A percentile compares a stretch with the other conserved stretches of the same genome.
Conservation (phyloP, 2,888 invertebrate genomes). For the Himalopsyche tibetana region DNA sequence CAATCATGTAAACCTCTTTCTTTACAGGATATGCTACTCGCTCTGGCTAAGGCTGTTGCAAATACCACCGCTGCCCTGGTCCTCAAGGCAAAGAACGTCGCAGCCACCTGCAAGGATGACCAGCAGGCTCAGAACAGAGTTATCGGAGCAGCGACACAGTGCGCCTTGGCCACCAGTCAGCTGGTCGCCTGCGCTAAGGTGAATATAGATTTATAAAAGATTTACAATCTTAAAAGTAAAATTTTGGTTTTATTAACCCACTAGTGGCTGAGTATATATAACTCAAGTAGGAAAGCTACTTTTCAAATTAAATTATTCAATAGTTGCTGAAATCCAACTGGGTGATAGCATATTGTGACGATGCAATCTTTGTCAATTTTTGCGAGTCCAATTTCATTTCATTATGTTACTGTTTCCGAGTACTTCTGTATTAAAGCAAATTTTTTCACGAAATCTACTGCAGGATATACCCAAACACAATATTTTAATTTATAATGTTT, state of each 20-base stretch:
- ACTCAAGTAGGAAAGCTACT: no score
- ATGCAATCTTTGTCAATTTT: no score
- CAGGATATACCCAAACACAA: no score
- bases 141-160: slow-evolving; percentile 97
- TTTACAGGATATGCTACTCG: slow-evolving; percentile 89
- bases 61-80: slow-evolving; percentile 98
- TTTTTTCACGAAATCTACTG: not conserved
- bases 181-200: slow-evolving; percentile 97
- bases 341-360: no score
- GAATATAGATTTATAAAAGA: slow-evolving; percentile 56
- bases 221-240: no score
- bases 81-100: slow-evolving; percentile 96
- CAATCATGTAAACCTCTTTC: not conserved
- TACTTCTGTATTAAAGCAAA: not conserved
- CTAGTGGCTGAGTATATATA: no score
- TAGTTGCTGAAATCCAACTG: no score
- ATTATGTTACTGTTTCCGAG: not conserved
- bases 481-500: no score
- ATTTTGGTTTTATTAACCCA: no score
- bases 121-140: slow-evolving; percentile 90
- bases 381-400: not conserved
- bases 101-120: slow-evolving; percentile 90
- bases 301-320: no score
- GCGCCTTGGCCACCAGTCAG: slow-evolving; percentile 97
- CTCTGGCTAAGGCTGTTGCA: slow-evolving; percentile 97